Evolutionary conservation across 2,113 vertebrate species (phyloP).

Genomic region (Natator depressus): DNA sequence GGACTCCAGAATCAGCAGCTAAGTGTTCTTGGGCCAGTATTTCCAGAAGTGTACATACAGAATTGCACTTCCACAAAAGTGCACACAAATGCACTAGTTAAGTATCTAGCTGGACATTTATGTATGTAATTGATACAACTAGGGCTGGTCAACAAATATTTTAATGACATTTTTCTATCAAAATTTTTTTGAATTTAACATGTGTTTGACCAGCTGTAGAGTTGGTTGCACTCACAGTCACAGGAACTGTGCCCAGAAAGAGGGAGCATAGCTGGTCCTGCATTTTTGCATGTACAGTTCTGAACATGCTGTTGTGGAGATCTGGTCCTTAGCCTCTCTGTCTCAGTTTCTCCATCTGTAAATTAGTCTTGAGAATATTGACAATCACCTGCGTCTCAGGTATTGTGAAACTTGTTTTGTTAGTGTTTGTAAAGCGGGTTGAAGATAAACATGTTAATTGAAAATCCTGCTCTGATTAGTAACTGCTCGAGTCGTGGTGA

Average conservation of each 20-base stretch:
- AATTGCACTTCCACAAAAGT: neutral
- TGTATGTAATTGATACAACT: neutral
- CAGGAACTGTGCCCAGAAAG: neutral
- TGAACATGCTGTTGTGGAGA: neutral
- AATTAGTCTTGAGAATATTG: neutral
- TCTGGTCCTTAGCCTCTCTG: neutral
- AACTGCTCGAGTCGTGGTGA: neutral
- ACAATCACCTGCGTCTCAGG: neutral
- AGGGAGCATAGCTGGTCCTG: neutral
- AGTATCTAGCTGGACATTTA: neutral
- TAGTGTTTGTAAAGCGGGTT: neutral
- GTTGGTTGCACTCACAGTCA: neutral
- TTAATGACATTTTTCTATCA: neutral
- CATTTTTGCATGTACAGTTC: neutral
- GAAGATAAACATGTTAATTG: neutral
- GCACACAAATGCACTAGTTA: neutral
- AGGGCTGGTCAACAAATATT: neutral
- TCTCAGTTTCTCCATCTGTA: neutral
- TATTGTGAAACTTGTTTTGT: neutral
- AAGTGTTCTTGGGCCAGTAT: neutral
- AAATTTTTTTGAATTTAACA: neutral
- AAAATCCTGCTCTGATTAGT: slow-evolving; percentile 26
- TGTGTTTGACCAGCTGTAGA: neutral
- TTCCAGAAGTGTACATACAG: neutral
- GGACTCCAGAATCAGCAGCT: neutral